These are phyloP conservation scores for Lottia gigantea DNA, from an alignment of 2,888 invertebrate species.

Conservation along the genomic window DNA sequence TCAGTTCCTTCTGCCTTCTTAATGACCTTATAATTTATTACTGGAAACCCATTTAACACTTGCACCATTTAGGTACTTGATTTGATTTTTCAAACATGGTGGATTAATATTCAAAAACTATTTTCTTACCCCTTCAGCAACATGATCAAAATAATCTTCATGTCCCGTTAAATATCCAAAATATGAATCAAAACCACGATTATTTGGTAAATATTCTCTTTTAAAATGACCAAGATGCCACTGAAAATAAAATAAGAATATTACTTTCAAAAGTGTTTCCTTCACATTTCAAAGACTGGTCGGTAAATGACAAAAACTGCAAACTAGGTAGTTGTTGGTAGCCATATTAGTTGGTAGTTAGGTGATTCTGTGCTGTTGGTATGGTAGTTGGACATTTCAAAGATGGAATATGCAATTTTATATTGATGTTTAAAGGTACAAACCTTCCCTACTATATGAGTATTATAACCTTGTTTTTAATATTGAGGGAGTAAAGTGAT, in stretches of 20 bases:
- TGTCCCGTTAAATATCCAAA: conserved; percentile 89
- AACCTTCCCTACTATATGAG: not conserved
- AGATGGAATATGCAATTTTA: no score
- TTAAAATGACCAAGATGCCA: conserved; percentile 85
- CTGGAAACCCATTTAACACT: no score
- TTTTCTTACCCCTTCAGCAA: conserved; percentile 58
- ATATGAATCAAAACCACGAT: conserved; percentile 82
- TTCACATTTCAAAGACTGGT: no score
- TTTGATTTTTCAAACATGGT: no score
- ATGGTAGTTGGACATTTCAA: no score
- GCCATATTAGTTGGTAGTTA: no score
- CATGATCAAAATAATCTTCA: conserved; percentile 90
- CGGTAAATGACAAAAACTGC: no score
- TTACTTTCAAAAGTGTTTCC: not conserved
- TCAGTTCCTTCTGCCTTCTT: no score
- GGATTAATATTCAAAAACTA: not conserved
- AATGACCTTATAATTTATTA: no score
- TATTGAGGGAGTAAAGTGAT: not conserved
- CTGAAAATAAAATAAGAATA: conserved; percentile 43
- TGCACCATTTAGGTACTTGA: no score
- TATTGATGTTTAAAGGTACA: not conserved
- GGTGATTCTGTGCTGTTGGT: no score
- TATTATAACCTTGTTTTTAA: conserved; percentile 1
- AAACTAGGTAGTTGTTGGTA: no score
- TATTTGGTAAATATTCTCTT: conserved; percentile 78